Conservation (phyloP, 2,797 vertebrate genomes). For the Astyanax mexicanus region DNA sequence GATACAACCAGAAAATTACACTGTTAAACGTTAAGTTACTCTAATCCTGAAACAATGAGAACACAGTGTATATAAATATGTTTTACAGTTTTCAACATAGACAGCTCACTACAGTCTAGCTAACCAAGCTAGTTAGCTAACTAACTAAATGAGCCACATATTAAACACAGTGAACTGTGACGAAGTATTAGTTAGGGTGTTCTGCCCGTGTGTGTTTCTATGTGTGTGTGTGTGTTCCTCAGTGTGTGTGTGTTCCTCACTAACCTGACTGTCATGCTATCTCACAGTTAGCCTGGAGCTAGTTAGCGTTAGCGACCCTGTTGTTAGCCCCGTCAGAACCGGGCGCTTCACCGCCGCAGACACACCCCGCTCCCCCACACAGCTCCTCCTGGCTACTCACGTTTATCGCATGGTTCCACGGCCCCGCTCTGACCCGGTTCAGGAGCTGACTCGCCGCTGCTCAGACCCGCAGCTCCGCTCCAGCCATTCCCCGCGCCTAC, state of each 20-base stretch:
- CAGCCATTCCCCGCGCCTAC: slow-evolving; percentile 29
- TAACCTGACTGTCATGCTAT: slow-evolving; percentile 17
- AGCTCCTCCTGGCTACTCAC: slow-evolving; percentile 37
- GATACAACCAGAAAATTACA: too few relatives aligned
- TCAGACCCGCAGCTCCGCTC: not conserved
- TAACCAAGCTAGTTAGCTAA: too few relatives aligned
- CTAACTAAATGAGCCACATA: not conserved
- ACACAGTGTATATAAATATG: too few relatives aligned
- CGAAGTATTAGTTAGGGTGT: not conserved
- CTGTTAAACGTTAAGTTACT: too few relatives aligned
- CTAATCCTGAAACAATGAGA: too few relatives aligned
- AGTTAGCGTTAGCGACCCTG: slow-evolving; percentile 25
- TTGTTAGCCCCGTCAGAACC: not conserved
- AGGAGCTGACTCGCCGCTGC: not conserved
- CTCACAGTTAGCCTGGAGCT: not conserved
- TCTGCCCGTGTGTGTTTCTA: not conserved
- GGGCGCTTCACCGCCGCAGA: not conserved
- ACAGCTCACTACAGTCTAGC: too few relatives aligned
- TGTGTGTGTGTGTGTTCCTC: not conserved
- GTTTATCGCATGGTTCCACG: slow-evolving; percentile 46
- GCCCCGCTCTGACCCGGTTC: slow-evolving; percentile 23
- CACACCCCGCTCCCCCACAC: not conserved
- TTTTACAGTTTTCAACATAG: too few relatives aligned
- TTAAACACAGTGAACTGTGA: not conserved
- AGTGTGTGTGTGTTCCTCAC: not conserved